Evolutionary conservation across 2,888 invertebrate species (phyloP).

Genomic region (Lochmaea crataegi): DNA sequence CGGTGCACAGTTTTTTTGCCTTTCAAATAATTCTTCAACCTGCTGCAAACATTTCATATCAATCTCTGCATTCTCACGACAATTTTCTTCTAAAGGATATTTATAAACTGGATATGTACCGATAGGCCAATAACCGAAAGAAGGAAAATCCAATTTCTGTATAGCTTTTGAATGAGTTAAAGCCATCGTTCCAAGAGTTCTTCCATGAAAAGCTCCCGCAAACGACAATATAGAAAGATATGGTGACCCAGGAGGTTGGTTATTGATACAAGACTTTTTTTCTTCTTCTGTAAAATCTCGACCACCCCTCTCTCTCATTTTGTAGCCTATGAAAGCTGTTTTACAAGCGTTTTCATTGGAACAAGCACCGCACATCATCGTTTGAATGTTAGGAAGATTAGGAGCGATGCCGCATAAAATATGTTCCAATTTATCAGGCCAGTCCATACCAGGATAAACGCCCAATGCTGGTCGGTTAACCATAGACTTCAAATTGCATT

Average conservation of each 20-base stretch:
- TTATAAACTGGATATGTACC: conserved; percentile 91
- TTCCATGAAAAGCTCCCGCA: conserved; percentile 91
- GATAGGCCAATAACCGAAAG: conserved; percentile 93
- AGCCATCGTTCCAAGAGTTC: conserved; percentile 88
- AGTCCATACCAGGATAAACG: conserved; percentile 90
- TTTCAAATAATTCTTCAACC: conserved; percentile 79
- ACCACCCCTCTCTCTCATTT: conserved; percentile 78
- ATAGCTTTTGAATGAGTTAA: conserved; percentile 88
- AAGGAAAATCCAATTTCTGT: conserved; percentile 94
- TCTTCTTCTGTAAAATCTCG: conserved; percentile 81
- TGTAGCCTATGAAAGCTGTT: conserved; percentile 89
- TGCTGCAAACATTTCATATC: conserved; percentile 77
- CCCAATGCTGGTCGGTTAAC: conserved; percentile 97
- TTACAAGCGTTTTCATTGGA: conserved; percentile 98
- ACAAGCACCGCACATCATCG: conserved; percentile 98
- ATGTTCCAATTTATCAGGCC: conserved; percentile 80
- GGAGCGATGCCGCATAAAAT: conserved; percentile 85
- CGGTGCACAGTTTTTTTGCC: conserved; percentile 62
- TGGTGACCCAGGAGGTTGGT: conserved; percentile 89
- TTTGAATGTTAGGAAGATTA: conserved; percentile 79
- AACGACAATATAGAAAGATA: conserved; percentile 86
- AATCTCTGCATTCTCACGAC: conserved; percentile 82
- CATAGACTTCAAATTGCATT: conserved; percentile 76
- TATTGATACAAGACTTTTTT: conserved; percentile 82
- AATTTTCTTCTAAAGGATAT: conserved; percentile 88